These are phyloP conservation scores for Drosophila pegasa DNA, from an alignment of 2,888 invertebrate genomes.

Conservation along the genomic window DNA sequence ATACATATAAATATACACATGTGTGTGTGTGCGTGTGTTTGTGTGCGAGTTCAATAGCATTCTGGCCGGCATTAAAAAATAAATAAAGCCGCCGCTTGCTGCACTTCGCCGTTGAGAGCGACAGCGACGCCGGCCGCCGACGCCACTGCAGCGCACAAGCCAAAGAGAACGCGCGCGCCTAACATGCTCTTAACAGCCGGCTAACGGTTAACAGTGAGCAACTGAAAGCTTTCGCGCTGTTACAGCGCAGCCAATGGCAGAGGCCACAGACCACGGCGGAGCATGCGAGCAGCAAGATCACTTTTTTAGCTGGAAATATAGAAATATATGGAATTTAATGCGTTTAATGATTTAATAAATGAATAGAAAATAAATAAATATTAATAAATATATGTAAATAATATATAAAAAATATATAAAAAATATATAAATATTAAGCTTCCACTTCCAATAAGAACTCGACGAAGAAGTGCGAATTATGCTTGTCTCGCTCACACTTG, in stretches of 20 bases:
- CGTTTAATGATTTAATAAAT: too few species aligned
- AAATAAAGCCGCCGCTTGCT: slow-evolving; percentile 67
- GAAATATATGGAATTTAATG: too few species aligned
- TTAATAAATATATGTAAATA: too few species aligned
- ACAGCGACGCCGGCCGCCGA: slow-evolving; percentile 14
- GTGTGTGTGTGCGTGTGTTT: slow-evolving; percentile 23
- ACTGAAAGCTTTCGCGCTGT: slow-evolving; percentile 50
- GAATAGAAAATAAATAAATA: too few species aligned
- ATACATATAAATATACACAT: slow-evolving; percentile 8
- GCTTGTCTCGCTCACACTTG: background rate
- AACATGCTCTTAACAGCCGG: slow-evolving; percentile 30
- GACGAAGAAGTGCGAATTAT: background rate
- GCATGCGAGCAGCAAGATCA: slow-evolving; percentile 4
- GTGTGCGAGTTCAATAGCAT: slow-evolving; percentile 74
- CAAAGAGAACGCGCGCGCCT: slow-evolving; percentile 19
- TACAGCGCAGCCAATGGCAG: background rate
- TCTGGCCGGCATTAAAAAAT: slow-evolving; percentile 73
- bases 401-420: too few species aligned
- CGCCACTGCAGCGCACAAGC: slow-evolving; percentile 1
- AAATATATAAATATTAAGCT: background rate
- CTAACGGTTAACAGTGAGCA: slow-evolving; percentile 19
- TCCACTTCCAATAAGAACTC: background rate
- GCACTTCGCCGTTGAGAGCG: slow-evolving; percentile 34
- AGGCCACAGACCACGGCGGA: background rate
- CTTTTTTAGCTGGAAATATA: background rate